A percentile compares a stretch with the other conserved stretches of the same genome.
Conservation (phyloP, 2,113 vertebrate species). For the Tretioscincus oriximinensis region DNA sequence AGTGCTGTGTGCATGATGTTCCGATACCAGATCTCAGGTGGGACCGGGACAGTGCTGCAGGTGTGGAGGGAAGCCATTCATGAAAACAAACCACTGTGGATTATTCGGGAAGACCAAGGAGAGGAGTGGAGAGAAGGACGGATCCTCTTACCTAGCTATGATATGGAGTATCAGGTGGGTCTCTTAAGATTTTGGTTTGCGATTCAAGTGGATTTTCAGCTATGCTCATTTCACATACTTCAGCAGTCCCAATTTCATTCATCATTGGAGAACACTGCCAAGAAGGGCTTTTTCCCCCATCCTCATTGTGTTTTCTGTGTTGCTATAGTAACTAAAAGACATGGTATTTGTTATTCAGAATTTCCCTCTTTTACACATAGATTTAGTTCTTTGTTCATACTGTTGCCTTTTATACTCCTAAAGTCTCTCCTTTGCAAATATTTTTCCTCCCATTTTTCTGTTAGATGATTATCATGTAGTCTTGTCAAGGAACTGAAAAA, state of each 20-base stretch:
- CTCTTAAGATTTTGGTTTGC: slow-evolving; percentile 16
- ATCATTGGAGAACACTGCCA: slow-evolving; percentile 69
- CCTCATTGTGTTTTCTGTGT: slow-evolving; percentile 77
- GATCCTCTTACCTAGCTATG: slow-evolving; percentile 90
- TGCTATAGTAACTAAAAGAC: slow-evolving; percentile 78
- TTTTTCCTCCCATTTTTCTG: slow-evolving; percentile 42
- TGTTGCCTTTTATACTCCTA: slow-evolving; percentile 71
- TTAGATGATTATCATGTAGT: slow-evolving; percentile 55
- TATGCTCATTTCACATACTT: slow-evolving; percentile 59
- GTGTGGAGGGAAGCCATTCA: slow-evolving; percentile 85
- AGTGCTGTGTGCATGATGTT: slow-evolving; percentile 91
- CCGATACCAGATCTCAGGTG: slow-evolving; percentile 86
- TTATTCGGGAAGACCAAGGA: slow-evolving; percentile 86
- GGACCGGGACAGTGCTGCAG: slow-evolving; percentile 82
- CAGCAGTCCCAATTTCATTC: slow-evolving; percentile 63
- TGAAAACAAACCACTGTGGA: slow-evolving; percentile 89
- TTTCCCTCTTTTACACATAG: slow-evolving; percentile 75
- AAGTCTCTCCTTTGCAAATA: slow-evolving; percentile 64
- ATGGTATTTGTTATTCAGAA: slow-evolving; percentile 81
- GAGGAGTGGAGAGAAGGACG: slow-evolving; percentile 91
- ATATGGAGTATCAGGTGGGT: slow-evolving; percentile 88
- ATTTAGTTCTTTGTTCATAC: slow-evolving; percentile 75
- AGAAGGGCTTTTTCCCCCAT: slow-evolving; percentile 43
- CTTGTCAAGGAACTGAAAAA: slow-evolving; percentile 42
- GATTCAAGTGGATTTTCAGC: slow-evolving; percentile 32